Base-by-base conservation (phyloP, 1,140 invertebrate genomes). In the Goniozus legneri region DNA sequence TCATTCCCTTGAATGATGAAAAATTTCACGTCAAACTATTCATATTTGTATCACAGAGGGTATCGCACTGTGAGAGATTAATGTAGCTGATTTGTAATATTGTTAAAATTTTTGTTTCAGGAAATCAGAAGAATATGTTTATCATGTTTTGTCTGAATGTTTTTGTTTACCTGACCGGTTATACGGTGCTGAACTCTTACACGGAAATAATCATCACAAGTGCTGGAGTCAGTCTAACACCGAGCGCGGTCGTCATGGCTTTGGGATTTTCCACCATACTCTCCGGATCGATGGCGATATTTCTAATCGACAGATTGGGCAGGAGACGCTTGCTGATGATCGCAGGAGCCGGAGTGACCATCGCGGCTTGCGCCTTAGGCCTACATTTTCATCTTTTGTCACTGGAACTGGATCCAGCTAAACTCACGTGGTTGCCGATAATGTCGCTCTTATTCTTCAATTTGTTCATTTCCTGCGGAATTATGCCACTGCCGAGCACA, bases 381-480 rank as follows among this genome's bases (percentile, higher is more conserved):
- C 54, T 81, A 54, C 73, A 79, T 24, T 73, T 77, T 42, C 66
- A 69, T 49, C 47, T 78, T 2, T 43, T 75, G 3, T 58, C 65
- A 1, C 15, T 61, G 0, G 36, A 44, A 0, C 42, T 63, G 2
- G 47, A 70, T 8, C 39, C 49, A 3, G 47, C 15, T 36, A 73
- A 24, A 34, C 57, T 64, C 51, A 76, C 69, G 7, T 79, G 71
- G 71, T 39, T 78, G 12, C 76, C 78, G 0, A 54, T 72, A 8
- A 21, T 44, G 16, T 67, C 63, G 0, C 43, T 75, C 1, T 48
- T 74, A 1, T 1, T 53, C 0, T 72, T 64, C 24, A 60, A 67
- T 14, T 33, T 75, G 3, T 67, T 62, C 1, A 66, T 68, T 13
- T 56, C 51, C 0, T 64, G 58, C 1, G 76, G 76, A 0, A 37